Evolutionary conservation across 2,888 invertebrate species (phyloP), one percentile per base, ranked within the genome.

Genomic region (Bellardia bayeri): DNA sequence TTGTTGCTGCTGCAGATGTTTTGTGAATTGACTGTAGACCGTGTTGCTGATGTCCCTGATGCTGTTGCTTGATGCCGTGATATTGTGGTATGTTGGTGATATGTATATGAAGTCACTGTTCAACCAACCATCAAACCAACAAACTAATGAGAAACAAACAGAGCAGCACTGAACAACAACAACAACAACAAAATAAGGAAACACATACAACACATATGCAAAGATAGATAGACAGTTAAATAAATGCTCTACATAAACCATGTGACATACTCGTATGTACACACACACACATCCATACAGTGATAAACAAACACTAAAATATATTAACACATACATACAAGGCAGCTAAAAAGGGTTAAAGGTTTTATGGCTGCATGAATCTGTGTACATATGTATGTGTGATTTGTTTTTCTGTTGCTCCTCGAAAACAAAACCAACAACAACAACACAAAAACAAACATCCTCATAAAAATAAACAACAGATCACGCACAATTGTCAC

Each of bases 101-200:
- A 78, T 23, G 23, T 23, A 23, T 78, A 87, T 82, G 75, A 82
- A 79, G 85, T 82, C 79, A 79, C 69, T 85, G 85, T 42, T 79
- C 40, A 82, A 75, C 85, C 87, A 87, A 82, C 87, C 82, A 82
- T 87, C 82, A 87, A 81, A 85, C 82, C 82, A 74, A 71, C 75
- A 66, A 84, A 81, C 84, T 87, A 81, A 87, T 87, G 87, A 87
- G 84, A 84, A 84, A 84, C 81, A 87, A 87, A 87, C 78, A 84
- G 64, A 74, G 79, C 42, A 33, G 68, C 51, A 72, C 71, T 69
- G 66, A 37, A 45, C 45, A 45, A 8, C 8, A 45, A 4, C 7
- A 42, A 45, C 7, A 84, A 69, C 63, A 11, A 23, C 6, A 51
- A 54, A 49, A 13, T 16, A 49, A 13, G 13, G 9, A 13, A 37